A percentile compares a stretch with the other conserved stretches of the same genome.
These are phyloP conservation scores for Ctenoplectra terminalis DNA, from an alignment of 1,140 invertebrate species.

Conservation along the genomic window DNA sequence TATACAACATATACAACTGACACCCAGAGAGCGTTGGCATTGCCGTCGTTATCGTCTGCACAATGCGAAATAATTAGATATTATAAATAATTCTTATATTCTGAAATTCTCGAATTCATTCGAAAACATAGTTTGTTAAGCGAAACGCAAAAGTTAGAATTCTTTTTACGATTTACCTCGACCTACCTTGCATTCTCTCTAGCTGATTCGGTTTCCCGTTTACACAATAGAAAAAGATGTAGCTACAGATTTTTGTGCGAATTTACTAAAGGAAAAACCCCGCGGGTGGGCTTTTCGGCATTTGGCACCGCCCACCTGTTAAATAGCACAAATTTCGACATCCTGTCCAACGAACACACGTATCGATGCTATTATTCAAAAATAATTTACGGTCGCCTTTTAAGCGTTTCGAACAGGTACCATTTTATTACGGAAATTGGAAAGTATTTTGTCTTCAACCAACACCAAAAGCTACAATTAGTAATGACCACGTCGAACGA, in stretches of 20 bases:
- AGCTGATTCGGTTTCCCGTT: neutral
- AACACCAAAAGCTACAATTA: neutral
- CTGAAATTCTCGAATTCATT: too few species aligned
- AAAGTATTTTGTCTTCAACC: too few species aligned
- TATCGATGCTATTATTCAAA: neutral
- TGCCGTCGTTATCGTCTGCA: too few species aligned
- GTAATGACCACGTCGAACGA: too few species aligned
- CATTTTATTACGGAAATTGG: neutral
- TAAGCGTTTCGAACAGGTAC: neutral
- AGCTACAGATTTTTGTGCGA: conserved; percentile 22
- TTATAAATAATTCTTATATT: too few species aligned
- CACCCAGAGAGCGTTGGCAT: too few species aligned
- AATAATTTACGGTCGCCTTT: neutral
- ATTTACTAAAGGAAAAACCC: conserved; percentile 3
- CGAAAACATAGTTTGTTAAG: neutral
- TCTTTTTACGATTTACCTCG: neutral
- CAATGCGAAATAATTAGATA: too few species aligned
- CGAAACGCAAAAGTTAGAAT: neutral
- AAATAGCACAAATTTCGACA: conserved; percentile 19
- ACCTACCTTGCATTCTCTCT: neutral
- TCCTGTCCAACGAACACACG: neutral
- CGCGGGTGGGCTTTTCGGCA: neutral
- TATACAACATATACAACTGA: too few species aligned
- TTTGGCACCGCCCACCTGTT: conserved; percentile 20
- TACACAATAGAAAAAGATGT: conserved; percentile 26